phyloP scores from a whole-genome alignment of 2,113 vertebrate genomes.

The Labeo catla region DNA sequence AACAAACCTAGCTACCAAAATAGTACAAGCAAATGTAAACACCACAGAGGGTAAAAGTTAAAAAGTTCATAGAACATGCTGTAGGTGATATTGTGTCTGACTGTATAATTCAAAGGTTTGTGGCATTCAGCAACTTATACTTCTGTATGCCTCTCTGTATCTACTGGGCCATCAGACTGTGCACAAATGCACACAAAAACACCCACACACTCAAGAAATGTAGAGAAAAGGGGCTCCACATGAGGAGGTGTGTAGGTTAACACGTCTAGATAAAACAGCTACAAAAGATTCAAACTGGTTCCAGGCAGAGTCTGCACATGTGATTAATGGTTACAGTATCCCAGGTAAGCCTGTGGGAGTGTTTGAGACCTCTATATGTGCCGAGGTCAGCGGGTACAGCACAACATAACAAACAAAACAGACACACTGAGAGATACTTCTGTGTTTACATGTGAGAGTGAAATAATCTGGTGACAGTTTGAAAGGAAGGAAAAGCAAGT shows the following conservation, averaged over 20 bases:
- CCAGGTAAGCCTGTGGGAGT: constrained; percentile 11
- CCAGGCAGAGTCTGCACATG: neutral
- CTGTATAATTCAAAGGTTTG: neutral
- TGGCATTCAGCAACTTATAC: neutral
- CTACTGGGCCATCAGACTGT: neutral
- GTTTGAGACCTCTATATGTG: constrained; percentile 20
- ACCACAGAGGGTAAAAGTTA: neutral
- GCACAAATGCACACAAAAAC: neutral
- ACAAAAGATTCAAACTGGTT: neutral
- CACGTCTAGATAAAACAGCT: constrained; percentile 1
- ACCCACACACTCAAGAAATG: neutral
- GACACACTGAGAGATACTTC: neutral
- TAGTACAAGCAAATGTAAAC: neutral
- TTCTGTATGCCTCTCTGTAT: neutral
- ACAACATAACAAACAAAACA: neutral
- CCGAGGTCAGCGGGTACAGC: constrained; percentile 13
- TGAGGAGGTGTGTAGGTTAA: constrained; percentile 8
- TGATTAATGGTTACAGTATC: constrained; percentile 33
- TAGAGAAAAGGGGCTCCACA: neutral
- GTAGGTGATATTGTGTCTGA: neutral
- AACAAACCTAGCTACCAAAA: neutral
- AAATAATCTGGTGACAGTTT: constrained; percentile 37
- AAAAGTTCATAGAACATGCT: neutral
- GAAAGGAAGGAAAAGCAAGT: constrained; percentile 48
- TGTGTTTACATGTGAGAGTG: constrained; percentile 32